Conservation (phyloP, 2,113 vertebrate genomes). For the Phylloscopus trochiloides region DNA sequence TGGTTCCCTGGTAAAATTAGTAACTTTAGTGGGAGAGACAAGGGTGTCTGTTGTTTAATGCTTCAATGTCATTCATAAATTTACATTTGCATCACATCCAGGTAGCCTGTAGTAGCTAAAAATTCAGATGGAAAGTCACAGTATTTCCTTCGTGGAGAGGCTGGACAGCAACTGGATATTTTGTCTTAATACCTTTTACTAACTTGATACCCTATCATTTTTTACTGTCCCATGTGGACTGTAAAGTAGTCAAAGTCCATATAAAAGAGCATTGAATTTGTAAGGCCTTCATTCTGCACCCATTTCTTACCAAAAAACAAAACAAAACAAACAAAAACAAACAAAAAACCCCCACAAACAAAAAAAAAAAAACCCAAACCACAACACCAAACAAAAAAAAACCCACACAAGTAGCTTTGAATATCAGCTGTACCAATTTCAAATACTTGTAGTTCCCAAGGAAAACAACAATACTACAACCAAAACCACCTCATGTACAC, state of each 20-base stretch:
- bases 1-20: neutral
- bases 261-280: neutral
- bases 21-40: neutral
- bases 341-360: neutral
- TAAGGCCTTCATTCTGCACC: neutral
- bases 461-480: neutral
- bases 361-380: neutral
- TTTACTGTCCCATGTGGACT: neutral
- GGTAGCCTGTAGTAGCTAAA: neutral
- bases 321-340: neutral
- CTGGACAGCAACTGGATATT: neutral
- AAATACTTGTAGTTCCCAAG: neutral
- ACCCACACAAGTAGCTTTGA: neutral
- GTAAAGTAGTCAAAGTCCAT: neutral
- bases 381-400: no score
- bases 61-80: neutral
- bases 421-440: neutral
- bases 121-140: neutral
- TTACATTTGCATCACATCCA: neutral
- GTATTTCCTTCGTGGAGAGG: neutral
- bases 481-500: neutral
- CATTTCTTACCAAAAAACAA: neutral
- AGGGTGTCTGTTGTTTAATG: neutral
- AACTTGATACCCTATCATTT: neutral
- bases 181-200: neutral